These are phyloP conservation scores for Otolemur garnettii DNA, from an alignment of 2,113 vertebrate genomes.

Conservation along the genomic window DNA sequence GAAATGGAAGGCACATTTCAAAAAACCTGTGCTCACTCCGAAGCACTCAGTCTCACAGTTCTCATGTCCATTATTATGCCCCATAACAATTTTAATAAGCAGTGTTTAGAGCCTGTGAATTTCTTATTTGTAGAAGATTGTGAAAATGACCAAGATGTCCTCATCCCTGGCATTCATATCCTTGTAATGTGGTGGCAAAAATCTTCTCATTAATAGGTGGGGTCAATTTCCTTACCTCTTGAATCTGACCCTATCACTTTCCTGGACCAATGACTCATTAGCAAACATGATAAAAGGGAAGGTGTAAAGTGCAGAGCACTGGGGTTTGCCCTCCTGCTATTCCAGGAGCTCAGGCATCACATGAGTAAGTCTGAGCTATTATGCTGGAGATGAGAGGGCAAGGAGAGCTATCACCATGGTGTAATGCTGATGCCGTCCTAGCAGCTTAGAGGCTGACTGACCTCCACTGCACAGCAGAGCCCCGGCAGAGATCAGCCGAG, in stretches of 20 bases:
- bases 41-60: neutral
- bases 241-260: neutral
- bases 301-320: neutral
- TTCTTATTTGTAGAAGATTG: neutral
- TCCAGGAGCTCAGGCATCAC: neutral
- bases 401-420: neutral
- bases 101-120: neutral
- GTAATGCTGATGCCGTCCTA: neutral
- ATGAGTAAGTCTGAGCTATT: neutral
- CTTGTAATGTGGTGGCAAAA: neutral
- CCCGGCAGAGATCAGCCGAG: neutral
- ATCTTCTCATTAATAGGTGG: neutral
- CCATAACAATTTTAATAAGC: neutral
- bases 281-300: neutral
- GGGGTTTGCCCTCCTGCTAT: neutral
- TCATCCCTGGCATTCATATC: neutral
- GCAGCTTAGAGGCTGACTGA: neutral
- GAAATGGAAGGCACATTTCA: neutral
- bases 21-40: neutral
- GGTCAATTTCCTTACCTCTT: neutral
- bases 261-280: neutral
- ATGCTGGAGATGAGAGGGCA: neutral
- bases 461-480: rapidly evolving
- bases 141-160: neutral
- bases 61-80: neutral